Evolutionary conservation across 2,888 invertebrate genomes (phyloP).

Genomic region (Hedya salicella): DNA sequence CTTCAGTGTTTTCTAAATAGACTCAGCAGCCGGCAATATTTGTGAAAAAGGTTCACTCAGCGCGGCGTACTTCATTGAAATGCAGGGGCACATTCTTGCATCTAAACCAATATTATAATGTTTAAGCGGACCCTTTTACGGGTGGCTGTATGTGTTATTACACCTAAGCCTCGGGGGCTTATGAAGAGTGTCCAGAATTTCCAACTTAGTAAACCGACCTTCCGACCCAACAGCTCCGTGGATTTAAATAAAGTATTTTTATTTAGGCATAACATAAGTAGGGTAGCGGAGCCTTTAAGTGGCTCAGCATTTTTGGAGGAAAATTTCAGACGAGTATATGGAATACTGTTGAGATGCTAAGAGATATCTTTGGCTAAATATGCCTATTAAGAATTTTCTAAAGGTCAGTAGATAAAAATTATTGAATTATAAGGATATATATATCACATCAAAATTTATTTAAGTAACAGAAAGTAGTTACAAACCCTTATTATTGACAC

Average conservation of each 20-base stretch:
- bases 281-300: constrained; percentile 23
- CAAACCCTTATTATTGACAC: no score
- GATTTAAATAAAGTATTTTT: constrained; percentile 39
- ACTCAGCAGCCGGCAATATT: not conserved
- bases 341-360: not conserved
- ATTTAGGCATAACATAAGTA: constrained; percentile 13
- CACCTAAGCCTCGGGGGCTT: constrained; percentile 37
- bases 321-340: not conserved
- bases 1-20: not conserved
- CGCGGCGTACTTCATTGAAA: constrained; percentile 31
- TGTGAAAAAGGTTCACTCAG: constrained; percentile 17
- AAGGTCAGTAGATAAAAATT: not conserved
- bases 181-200: constrained; percentile 41
- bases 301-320: constrained; percentile 13
- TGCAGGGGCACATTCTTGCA: constrained; percentile 41
- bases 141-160: constrained; percentile 40
- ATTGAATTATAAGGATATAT: not conserved
- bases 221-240: constrained; percentile 23
- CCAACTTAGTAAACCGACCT: constrained; percentile 37
- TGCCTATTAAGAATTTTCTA: not conserved
- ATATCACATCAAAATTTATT: no score
- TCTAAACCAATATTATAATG: constrained; percentile 42
- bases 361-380: not conserved
- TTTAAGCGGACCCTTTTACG: constrained; percentile 34
- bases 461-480: no score